Base-by-base conservation (phyloP, 2,888 invertebrate species). In the Celastrina argiolus region DNA sequence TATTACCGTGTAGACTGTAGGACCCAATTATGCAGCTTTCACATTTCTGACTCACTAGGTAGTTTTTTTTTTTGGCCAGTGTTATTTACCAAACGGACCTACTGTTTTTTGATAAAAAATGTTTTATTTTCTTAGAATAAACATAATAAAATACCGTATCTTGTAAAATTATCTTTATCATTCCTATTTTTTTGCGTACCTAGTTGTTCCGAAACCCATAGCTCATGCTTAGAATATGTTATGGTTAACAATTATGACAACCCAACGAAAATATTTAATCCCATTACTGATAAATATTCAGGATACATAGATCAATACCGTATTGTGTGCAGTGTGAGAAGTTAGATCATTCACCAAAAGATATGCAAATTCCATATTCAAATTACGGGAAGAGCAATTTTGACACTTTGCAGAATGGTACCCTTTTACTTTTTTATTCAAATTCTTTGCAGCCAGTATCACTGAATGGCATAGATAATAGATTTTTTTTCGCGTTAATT, bases 331-430 rank as follows among this genome's bases (percentile, higher is more conserved):
- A 69, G 74, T 74, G 75, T 71, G 71, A 71, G 70, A 72, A 72
- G 70, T 72, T 71, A 71, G 81, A 85, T 71, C 72, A 73, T 58
- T 65, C 66, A 67, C 70, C 67, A 70, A 79, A 74, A 76, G 78
- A 80, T 82, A 90, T 90, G 88, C 87, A 90, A 89, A 89, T 79
- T 84, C 84, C 83, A 86, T 87, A 90, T 90, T 89, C 87, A 89
- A 91, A 91, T 87, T 78, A 73, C 78, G 76, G 87, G 89, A 89
- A 89, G 89, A 88, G 83, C 83, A 87, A 88, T 89, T 90, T 88
- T 89, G 89, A 90, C 91, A 90, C 91, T 87, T 78, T 74, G 81
- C 85, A 89, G 88, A 91, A 90, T 89, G 78, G 82, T 75, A 82
- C 85, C 85, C 87, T 84, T 84, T 82, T 81, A 77, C 80, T 74